Evolutionary conservation across 2,888 invertebrate species (phyloP).

Genomic region (Plagodis pulveraria): DNA sequence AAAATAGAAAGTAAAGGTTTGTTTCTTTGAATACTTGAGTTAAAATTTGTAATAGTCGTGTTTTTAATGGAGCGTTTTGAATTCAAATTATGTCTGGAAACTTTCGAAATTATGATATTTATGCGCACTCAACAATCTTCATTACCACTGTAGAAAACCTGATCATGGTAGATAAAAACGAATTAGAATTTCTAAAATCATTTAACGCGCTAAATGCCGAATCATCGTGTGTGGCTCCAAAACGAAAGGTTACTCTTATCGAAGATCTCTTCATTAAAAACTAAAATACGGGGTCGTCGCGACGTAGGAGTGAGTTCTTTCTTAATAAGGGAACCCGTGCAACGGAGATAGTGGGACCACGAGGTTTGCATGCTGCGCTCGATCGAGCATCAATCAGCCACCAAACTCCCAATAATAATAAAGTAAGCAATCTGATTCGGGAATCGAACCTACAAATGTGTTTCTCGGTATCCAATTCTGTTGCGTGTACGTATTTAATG

Average conservation of each 20-base stretch:
- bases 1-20: neutral
- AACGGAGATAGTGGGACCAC: constrained; percentile 34
- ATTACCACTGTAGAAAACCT: constrained; percentile 11
- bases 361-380: constrained; percentile 55
- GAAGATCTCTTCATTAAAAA: constrained; percentile 62
- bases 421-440: constrained; percentile 62
- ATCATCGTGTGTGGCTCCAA: constrained; percentile 61
- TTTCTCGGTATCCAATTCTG: constrained; percentile 62
- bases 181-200: constrained; percentile 42
- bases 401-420: constrained; percentile 66
- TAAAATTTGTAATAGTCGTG: neutral
- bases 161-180: constrained; percentile 34
- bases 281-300: constrained; percentile 52
- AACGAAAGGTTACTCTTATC: constrained; percentile 54
- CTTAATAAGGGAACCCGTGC: constrained; percentile 43
- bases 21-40: neutral
- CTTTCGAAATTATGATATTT: constrained; percentile 20
- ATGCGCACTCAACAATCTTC: constrained; percentile 11
- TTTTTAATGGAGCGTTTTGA: neutral
- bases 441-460: constrained; percentile 62
- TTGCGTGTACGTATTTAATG: constrained; percentile 48
- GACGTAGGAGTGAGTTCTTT: constrained; percentile 38
- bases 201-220: constrained; percentile 39
- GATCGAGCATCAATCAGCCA: constrained; percentile 60
- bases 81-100: constrained; percentile 1